Evolutionary conservation across 2,888 invertebrate species (phyloP).

Genomic region (Drosophila conformis): DNA sequence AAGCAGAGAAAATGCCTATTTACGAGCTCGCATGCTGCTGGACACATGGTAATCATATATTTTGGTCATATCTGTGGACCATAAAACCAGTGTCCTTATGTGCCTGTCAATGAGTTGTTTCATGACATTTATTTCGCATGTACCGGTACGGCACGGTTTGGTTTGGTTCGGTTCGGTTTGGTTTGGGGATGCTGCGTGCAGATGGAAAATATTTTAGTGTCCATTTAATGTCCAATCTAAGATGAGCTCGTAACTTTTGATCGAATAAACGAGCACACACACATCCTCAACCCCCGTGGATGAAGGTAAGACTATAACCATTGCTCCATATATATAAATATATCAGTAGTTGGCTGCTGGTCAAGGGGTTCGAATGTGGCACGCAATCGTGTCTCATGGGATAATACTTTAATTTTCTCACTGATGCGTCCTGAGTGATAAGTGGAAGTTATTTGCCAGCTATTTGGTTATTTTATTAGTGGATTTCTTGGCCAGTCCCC

Average conservation of each 20-base stretch:
- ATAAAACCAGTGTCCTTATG: conserved; percentile 84
- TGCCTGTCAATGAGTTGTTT: conserved; percentile 84
- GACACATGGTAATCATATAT: conserved; percentile 84
- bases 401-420: conserved; percentile 81
- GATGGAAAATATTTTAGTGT: conserved; percentile 84
- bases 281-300: conserved; percentile 13
- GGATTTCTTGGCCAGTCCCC: conserved; percentile 27
- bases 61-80: conserved; percentile 84
- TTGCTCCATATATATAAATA: conserved; percentile 26
- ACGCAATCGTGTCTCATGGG: conserved; percentile 74
- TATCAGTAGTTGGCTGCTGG: conserved; percentile 38
- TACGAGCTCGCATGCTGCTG: conserved; percentile 79
- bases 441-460: conserved; percentile 81
- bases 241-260: conserved; percentile 84
- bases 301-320: conserved; percentile 40
- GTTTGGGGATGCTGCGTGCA: conserved; percentile 78
- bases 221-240: conserved; percentile 84
- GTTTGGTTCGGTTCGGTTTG: conserved; percentile 11
- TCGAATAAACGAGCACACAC: conserved; percentile 79
- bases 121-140: conserved; percentile 83
- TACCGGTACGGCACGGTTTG: conserved; percentile 34
- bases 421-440: conserved; percentile 80
- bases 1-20: conserved; percentile 83
- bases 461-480: conserved; percentile 78
- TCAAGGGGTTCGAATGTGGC: conserved; percentile 58